A percentile compares a stretch with the other conserved stretches of the same genome.
These are phyloP conservation scores for Lycaon pictus DNA, from an alignment of 2,113 vertebrate genomes.

Conservation along the genomic window DNA sequence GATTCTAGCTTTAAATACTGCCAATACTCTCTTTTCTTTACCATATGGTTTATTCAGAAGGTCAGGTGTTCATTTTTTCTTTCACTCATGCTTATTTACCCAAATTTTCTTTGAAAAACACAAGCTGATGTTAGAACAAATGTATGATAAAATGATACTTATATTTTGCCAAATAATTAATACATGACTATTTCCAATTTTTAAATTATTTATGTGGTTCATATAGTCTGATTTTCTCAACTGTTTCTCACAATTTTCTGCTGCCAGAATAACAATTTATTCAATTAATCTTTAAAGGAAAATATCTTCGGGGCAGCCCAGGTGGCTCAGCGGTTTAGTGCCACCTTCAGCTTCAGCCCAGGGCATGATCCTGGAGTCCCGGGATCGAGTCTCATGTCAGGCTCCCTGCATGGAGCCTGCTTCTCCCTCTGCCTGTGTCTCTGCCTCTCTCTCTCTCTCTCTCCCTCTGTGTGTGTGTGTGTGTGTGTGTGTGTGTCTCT, in stretches of 20 bases:
- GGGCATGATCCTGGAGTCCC: too few species aligned
- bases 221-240: neutral
- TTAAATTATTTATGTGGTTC: neutral
- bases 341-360: too few species aligned
- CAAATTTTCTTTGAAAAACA: neutral
- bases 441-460: too few species aligned
- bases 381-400: too few species aligned
- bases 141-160: conserved; percentile 2
- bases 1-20: neutral
- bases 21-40: neutral
- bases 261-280: neutral
- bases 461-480: too few species aligned
- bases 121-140: neutral
- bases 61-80: neutral
- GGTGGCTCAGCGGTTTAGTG: too few species aligned
- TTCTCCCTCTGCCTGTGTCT: too few species aligned
- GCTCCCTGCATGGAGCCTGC: too few species aligned
- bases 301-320: too few species aligned
- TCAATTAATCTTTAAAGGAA: neutral
- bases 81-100: neutral
- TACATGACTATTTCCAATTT: neutral
- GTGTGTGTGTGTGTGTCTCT: too few species aligned
- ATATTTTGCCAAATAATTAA: conserved; percentile 4
- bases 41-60: neutral
- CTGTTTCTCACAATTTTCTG: neutral